Evolutionary conservation across 2,888 invertebrate genomes (phyloP).

Genomic region (Mythimna ferrago): DNA sequence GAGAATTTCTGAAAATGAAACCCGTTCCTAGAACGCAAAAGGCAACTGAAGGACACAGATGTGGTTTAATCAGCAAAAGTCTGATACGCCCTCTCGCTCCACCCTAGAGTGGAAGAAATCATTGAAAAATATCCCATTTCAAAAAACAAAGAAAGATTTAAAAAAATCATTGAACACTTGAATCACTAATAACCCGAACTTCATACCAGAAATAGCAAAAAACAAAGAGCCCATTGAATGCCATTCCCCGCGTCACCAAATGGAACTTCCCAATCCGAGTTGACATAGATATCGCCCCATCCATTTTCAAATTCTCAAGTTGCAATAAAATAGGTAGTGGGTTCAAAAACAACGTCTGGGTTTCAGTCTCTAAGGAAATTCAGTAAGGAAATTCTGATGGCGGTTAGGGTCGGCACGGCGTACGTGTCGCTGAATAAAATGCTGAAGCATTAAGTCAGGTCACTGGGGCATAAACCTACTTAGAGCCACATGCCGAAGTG

Average conservation of each 20-base stretch:
- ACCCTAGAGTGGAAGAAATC: too few species aligned
- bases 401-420: constrained; percentile 55
- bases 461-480: constrained; percentile 69
- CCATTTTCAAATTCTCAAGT: constrained; percentile 66
- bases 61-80: too few species aligned
- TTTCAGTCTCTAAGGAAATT: constrained; percentile 72
- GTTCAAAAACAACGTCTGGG: constrained; percentile 65
- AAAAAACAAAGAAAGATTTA: too few species aligned
- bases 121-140: too few species aligned
- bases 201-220: constrained; percentile 24
- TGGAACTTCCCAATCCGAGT: constrained; percentile 42
- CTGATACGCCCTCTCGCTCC: too few species aligned
- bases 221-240: constrained; percentile 26
- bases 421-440: constrained; percentile 74
- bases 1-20: too few species aligned
- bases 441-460: constrained; percentile 68
- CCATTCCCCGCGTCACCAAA: constrained; percentile 42
- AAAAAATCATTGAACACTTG: neutral
- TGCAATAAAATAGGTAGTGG: constrained; percentile 65
- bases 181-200: constrained; percentile 30
- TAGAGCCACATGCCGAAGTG: constrained; percentile 58
- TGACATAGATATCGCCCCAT: constrained; percentile 59
- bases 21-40: too few species aligned
- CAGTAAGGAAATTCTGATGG: constrained; percentile 68
- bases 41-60: too few species aligned